A percentile compares a stretch with the other conserved stretches of the same genome.
phyloP scores from a whole-genome alignment of 2,113 vertebrate genomes.

The Salvelinus alpinus region DNA sequence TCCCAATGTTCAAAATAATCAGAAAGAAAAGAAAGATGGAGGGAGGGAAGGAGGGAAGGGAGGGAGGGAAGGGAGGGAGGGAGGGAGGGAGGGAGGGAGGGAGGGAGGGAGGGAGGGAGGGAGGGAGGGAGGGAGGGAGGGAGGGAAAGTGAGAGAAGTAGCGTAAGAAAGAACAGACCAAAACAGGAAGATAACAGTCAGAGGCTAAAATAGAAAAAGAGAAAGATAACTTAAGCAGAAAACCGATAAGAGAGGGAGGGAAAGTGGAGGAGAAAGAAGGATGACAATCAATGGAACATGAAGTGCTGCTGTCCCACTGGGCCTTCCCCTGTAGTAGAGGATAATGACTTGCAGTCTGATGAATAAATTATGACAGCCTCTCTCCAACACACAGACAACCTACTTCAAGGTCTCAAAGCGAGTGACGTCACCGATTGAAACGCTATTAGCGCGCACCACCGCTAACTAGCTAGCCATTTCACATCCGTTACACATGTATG shows the following conservation, averaged over 20 bases:
- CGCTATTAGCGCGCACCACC: too few relatives aligned
- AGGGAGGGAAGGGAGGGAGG: too few relatives aligned
- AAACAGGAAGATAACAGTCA: background rate
- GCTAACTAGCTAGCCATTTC: too few relatives aligned
- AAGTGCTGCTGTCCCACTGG: constrained; percentile 17
- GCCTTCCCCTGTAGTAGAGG: constrained; percentile 12
- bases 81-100: too few relatives aligned
- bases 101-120: too few relatives aligned
- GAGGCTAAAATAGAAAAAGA: background rate
- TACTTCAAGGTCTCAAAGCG: too few relatives aligned
- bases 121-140: too few relatives aligned
- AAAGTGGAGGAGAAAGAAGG: constrained; percentile 24
- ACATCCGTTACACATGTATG: too few relatives aligned
- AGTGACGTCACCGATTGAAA: too few relatives aligned
- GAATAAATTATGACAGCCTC: constrained; percentile 52
- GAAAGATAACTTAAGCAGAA: background rate
- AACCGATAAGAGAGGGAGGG: constrained; percentile 5
- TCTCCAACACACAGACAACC: constrained; percentile 9
- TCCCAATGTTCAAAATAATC: too few relatives aligned
- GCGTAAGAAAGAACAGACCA: background rate
- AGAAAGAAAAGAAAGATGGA: background rate
- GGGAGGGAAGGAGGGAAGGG: constrained; percentile 2
- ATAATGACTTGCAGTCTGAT: constrained; percentile 9
- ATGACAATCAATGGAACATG: constrained; percentile 51
- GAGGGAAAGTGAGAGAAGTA: background rate